Percentiles rank a stretch among this genome's conserved stretches.
These are phyloP conservation scores for Ispidina picta DNA, from an alignment of 2,797 vertebrate species.

Conservation along the genomic window DNA sequence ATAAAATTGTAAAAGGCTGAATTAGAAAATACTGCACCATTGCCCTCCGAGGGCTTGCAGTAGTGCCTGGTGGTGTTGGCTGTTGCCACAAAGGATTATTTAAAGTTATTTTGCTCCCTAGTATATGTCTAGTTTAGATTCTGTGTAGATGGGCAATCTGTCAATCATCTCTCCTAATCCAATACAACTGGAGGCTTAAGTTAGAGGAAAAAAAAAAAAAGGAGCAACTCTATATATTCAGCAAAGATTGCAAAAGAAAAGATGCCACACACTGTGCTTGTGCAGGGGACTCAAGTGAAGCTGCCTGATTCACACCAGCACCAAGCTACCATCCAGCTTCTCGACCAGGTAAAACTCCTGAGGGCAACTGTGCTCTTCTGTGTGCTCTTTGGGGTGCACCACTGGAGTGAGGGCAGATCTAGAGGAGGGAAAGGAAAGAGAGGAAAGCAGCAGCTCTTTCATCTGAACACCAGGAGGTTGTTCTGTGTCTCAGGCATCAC, in stretches of 20 bases:
- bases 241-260: background rate
- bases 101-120: conserved; percentile 27
- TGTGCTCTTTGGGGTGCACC: background rate
- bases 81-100: conserved; percentile 27
- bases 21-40: conserved; percentile 56
- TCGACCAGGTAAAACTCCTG: background rate
- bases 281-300: background rate
- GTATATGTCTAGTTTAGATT: background rate
- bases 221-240: background rate
- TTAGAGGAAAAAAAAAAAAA: background rate
- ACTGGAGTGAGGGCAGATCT: background rate
- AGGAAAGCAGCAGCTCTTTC: background rate
- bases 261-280: background rate
- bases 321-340: background rate
- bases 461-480: background rate
- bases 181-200: conserved; percentile 5
- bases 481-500: background rate
- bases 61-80: background rate
- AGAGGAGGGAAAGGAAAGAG: background rate
- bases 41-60: conserved; percentile 49
- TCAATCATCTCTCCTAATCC: conserved; percentile 32
- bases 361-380: background rate
- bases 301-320: background rate
- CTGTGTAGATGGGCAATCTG: conserved; percentile 47
- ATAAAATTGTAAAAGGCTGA: conserved; percentile 61